These are phyloP conservation scores for Pardalotus punctatus DNA, from an alignment of 2,113 vertebrate genomes.

Conservation along the genomic window DNA sequence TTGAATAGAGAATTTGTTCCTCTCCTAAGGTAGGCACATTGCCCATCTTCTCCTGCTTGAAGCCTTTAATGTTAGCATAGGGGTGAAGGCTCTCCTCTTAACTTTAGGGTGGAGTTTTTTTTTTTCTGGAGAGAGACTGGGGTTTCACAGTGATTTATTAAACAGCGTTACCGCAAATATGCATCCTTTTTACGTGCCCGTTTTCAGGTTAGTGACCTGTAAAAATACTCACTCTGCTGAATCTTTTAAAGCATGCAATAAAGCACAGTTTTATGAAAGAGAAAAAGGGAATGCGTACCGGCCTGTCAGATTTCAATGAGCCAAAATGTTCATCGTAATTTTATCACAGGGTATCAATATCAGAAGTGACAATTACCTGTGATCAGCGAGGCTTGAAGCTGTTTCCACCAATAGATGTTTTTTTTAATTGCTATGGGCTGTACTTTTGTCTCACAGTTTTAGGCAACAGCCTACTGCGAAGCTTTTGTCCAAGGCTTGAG, in stretches of 20 bases:
- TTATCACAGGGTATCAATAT: neutral
- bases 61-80: neutral
- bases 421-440: neutral
- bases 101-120: neutral
- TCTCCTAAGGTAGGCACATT: neutral
- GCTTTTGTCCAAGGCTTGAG: neutral
- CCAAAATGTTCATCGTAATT: neutral
- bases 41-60: neutral
- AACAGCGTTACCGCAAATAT: neutral
- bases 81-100: neutral
- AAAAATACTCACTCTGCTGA: neutral
- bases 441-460: neutral
- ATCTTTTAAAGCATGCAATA: slow-evolving; percentile 6
- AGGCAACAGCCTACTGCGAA: neutral
- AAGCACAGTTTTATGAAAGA: slow-evolving; percentile 3
- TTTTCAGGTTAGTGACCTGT: slow-evolving; percentile 6
- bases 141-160: neutral
- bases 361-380: neutral
- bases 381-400: neutral
- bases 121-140: neutral
- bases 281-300: neutral
- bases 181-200: neutral
- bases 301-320: neutral
- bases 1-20: neutral
- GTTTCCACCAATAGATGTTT: neutral